Base-by-base conservation (phyloP, 2,888 invertebrate genomes). In the Cremastinae sp. region DNA sequence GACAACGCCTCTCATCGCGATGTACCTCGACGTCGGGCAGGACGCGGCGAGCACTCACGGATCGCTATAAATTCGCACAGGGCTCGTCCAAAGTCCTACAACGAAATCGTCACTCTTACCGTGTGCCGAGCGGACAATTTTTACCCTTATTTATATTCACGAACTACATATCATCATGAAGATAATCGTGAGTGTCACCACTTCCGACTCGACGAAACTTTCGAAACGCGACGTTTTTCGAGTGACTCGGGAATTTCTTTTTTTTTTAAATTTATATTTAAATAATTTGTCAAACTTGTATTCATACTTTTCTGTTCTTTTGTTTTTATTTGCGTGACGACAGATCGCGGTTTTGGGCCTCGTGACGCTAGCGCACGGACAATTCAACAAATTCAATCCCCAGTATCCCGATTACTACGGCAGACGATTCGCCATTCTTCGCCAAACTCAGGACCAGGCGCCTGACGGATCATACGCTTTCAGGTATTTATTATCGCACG, bases 401-500 rank as follows among this genome's bases (percentile, higher is more conserved):
- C 80, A 78, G 70, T 79, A 83, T 78, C 80, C 82, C 7, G 82
- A 84, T 75, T 84, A 83, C 45, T 84, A 84, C 69, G 85, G 88
- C 2, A 84, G 88, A 66, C 84, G 84, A 20, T 82, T 83, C 75
- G 88, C 89, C 58, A 90, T 90, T 79, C 79, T 90, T 54, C 84
- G 88, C 56, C 89, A 90, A 66, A 83, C 81, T 58, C 88, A 89
- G 61, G 87, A 89, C 79, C 81, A 84, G 41, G 80, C 85, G 65
- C 87, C 87, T 61, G 89, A 89, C 72, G 90, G 90, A 75, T 87
- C 89, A 64, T 90, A 90, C 78, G 83, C 86, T 56, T 89, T 84
- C 83, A 88, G 88, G 90, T 89, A 82, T 86, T 84, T 66, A 41
- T 59, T n/a, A 10, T 34, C 38, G 10, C 22, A 18, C 14, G 14